Evolutionary conservation across 2,888 invertebrate species (phyloP), one percentile per base, ranked within the genome.

Genomic region (Oligia fasciuncula): DNA sequence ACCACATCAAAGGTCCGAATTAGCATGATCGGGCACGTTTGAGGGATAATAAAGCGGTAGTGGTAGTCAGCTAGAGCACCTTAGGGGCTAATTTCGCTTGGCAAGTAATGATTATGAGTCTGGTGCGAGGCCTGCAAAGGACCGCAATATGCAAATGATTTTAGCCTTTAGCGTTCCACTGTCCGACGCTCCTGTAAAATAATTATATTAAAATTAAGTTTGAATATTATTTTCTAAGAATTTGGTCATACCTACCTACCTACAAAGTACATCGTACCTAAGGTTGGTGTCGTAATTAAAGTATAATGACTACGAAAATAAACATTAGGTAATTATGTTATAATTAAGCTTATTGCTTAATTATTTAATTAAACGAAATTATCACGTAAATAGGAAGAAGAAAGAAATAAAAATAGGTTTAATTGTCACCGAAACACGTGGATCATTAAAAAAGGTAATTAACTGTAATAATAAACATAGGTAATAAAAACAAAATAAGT

Each of bases 121-220:
- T 92, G 91, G 91, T 91, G 90, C 88, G 89, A 90, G 90, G 91
- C 91, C 91, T 92, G 91, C 90, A 90, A 91, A 91, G 90, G 93
- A 94, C 94, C 94, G 92, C 94, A 95, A 94, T 96, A 96, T 96
- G 96, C 95, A 96, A 96, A 96, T 97, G 94, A 94, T 93, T 95
- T 93, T 95, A 92, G 95, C 95, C 96, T 94, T 94, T 93, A 96
- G 95, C 94, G 93, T 81, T 87, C 86, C 83, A 85, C 83, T 88
- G 88, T 71, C 85, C 78, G 86, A 79, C 73, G 87, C 82, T 83
- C 84, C 86, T 87, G 87, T 83, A 79, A 84, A 84, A 84, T 87
- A 85, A 85, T 82, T 83, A 71, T 79, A 76, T 80, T 72, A 84
- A 88, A 84, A 87, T 79, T 84, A 69, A 76, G 80, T 80, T 79